Base-by-base conservation (phyloP, 1,140 invertebrate species). In the Drosophila nikananu region DNA sequence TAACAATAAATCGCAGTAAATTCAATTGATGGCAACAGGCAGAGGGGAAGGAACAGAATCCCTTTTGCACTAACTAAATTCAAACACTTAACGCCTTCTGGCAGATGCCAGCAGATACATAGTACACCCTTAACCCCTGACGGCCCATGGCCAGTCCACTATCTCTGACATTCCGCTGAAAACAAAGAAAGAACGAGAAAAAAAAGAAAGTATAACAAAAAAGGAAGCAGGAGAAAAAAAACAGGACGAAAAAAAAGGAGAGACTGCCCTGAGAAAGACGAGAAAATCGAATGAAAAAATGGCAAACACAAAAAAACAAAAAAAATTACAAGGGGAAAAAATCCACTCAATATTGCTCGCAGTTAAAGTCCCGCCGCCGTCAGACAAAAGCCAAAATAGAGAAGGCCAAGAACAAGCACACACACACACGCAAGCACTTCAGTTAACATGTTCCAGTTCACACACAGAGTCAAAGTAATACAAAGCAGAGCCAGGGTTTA, bases 1-100 rank as follows among this genome's bases (percentile, higher is more conserved):
- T 74, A 74, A 75, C 72, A 75, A 75, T 75, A 75, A 75, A 75
- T 75, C 72, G 72, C 72, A 75, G 72, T 63, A 48, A 62, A 75
- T 63, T 63, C 70, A 75, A 74, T 74, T 73, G 71, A 73, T 61
- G 71, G 51, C 52, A 68, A 30, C 42, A 35, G 64, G 37, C 19
- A 12, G 23, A 17, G 23, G 23, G 30, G 21, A 10, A n/a, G 32
- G 32, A 37, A 37, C 35, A 27, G 44, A 52, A 52, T 72, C 30
- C 70, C 46, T 39, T 61, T 51, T 52, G 37, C 67, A 52, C 70
- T 73, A 73, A 74, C 71, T 74, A 73, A 74, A 74, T 74, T 73
- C 68, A 61, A 74, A 73, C 71, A 74, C 71, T 74, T 74, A 73
- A 61, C 71, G 71, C 71, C 71, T 74, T 41, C 68, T 61, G 55